These are phyloP conservation scores for Hylaeus volcanicus DNA, from an alignment of 1,140 invertebrate species.

Conservation along the genomic window DNA sequence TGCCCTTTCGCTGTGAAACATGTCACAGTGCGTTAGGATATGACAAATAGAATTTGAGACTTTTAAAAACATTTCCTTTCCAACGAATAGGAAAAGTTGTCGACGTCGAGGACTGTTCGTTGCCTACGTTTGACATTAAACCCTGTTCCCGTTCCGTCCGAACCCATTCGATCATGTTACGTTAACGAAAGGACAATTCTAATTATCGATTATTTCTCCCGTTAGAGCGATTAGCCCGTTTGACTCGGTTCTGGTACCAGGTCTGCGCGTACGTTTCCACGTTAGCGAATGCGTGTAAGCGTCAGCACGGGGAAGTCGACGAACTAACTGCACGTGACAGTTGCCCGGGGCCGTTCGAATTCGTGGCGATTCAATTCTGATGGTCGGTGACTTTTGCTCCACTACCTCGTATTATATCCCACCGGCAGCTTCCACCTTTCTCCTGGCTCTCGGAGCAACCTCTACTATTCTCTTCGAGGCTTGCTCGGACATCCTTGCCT, in stretches of 20 bases:
- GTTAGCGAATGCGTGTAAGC: slow-evolving; percentile 1
- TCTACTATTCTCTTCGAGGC: neutral
- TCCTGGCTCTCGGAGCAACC: neutral
- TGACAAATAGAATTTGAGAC: no score
- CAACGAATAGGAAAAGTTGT: no score
- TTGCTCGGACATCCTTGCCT: slow-evolving; percentile 39
- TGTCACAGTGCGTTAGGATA: no score
- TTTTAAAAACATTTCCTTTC: no score
- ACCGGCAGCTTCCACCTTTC: slow-evolving; percentile 11
- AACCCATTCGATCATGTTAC: neutral
- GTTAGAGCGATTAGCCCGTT: neutral
- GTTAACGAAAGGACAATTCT: slow-evolving; percentile 9
- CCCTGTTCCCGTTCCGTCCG: neutral
- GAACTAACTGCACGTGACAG: slow-evolving; percentile 54
- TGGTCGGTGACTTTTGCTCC: slow-evolving; percentile 43
- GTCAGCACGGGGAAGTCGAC: slow-evolving; percentile 4
- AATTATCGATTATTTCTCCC: slow-evolving; percentile 24
- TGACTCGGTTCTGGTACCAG: neutral
- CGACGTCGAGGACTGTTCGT: no score
- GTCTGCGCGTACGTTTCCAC: neutral
- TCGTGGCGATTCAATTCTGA: slow-evolving; percentile 56
- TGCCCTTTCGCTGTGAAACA: no score
- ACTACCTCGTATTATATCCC: slow-evolving; percentile 33
- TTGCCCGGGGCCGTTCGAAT: slow-evolving; percentile 40
- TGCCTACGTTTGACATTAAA: no score